phyloP scores from a whole-genome alignment of 2,797 vertebrate genomes.

The Oreochromis mossambicus region DNA sequence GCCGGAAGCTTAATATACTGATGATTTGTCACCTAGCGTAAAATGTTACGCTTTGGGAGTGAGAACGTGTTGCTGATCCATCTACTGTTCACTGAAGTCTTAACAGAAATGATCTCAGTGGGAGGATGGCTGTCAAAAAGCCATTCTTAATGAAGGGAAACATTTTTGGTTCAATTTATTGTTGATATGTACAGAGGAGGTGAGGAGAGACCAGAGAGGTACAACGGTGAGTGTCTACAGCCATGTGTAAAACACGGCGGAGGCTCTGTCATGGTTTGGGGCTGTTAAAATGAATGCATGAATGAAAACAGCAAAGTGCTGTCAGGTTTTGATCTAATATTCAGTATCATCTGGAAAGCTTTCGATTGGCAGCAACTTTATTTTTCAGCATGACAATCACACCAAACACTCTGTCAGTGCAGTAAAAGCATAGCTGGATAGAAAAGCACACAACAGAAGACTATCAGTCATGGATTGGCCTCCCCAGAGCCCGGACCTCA shows the following conservation, averaged over 20 bases:
- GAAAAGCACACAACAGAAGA: not conserved
- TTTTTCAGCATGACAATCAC: not conserved
- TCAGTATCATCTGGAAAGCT: not conserved
- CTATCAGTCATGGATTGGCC: not conserved
- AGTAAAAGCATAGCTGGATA: not conserved
- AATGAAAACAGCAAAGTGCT: not conserved
- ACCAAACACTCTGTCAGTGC: accelerated
- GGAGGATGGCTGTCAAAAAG: not conserved
- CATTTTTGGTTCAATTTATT: not conserved
- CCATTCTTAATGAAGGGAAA: not conserved
- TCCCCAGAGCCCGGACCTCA: not conserved
- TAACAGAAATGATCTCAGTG: not conserved
- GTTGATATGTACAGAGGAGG: not conserved
- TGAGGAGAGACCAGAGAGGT: not conserved
- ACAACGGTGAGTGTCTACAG: accelerated
- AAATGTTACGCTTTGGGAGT: not conserved
- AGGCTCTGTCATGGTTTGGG: accelerated
- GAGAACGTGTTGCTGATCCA: not conserved
- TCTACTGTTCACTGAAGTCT: not conserved
- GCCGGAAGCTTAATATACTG: not conserved
- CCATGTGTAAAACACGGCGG: not conserved
- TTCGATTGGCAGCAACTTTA: not conserved
- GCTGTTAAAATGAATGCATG: not conserved
- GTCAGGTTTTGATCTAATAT: not conserved
- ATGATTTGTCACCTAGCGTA: not conserved